Evolutionary conservation across 2,888 invertebrate genomes (phyloP).

Genomic region (Ochropleura leucogaster): DNA sequence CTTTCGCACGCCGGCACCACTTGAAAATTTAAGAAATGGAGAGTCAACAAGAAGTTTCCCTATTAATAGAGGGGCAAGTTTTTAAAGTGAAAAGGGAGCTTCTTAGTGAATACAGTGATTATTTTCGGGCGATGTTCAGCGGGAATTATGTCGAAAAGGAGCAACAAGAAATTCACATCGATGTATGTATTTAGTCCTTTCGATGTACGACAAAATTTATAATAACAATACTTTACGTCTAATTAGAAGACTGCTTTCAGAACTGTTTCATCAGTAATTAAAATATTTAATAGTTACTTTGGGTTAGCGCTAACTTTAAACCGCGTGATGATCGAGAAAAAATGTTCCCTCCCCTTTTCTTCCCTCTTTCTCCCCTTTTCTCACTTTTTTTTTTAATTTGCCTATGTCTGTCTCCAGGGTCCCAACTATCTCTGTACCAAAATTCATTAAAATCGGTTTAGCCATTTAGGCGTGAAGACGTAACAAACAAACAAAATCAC

Average conservation of each 20-base stretch:
- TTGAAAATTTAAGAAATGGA: conserved; percentile 50
- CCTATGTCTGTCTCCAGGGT: no score
- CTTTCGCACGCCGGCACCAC: not conserved
- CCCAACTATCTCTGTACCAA: no score
- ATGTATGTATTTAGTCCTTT: conserved; percentile 74
- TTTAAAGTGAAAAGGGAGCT: conserved; percentile 79
- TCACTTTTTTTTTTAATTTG: no score
- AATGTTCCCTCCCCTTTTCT: no score
- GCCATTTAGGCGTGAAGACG: no score
- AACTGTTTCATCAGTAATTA: not conserved
- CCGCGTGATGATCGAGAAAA: no score
- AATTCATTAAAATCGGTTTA: no score
- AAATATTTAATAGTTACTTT: not conserved
- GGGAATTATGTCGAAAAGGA: conserved; percentile 84
- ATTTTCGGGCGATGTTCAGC: conserved; percentile 88
- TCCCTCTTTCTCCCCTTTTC: no score
- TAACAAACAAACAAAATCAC: no score
- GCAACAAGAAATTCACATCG: conserved; percentile 79
- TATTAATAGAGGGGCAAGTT: conserved; percentile 75
- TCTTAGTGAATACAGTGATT: conserved; percentile 84
- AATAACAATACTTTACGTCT: not conserved
- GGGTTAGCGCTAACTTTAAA: no score
- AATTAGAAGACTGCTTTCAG: not conserved
- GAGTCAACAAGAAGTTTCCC: conserved; percentile 72
- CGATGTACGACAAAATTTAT: not conserved